Base-by-base conservation (phyloP, 1,140 invertebrate species). In the Parapsyche elsis region DNA sequence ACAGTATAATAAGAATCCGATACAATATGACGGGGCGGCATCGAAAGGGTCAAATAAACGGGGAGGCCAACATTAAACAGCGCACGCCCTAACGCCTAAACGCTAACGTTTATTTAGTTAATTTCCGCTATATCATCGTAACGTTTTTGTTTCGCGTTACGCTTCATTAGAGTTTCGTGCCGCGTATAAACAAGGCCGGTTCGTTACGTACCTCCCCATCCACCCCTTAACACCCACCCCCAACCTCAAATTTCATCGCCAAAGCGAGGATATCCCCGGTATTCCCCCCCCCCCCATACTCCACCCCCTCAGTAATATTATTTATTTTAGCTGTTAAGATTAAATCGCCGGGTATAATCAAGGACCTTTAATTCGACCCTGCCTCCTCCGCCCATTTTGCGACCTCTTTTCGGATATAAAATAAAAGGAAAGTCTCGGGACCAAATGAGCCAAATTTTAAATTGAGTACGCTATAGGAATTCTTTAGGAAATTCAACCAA, bases 81-180 rank as follows among this genome's bases (percentile, higher is more conserved):
- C 49, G 16, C 49, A 53, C 49, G 49, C 49, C 12, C 10, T 16
- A 16, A 53, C 49, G 49, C 10, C 49, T 14, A 53, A 81, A 75
- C 76, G 74, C 71, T 80, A 82, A 82, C 78, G 79, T 82, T 82
- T 80, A 82, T 80, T 82, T 74, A 82, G 81, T 76, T 82, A 82
- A 82, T 82, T 82, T 82, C 79, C 79, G 81, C 81, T 80, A 75
- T 80, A 80, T 82, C 81, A 82, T 82, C 81, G 79, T 80, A 80
- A 78, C 71, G 81, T 80, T 82, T 82, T 80, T 82, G 81, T 82
- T 80, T 80, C 76, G 21, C 79, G 70, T 75, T 76, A 75, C 79
- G 79, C 81, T 82, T 82, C 81, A 82, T 82, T 80, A 82, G 73
- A 67, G 59, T 61, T 23, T 23, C 61, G 30, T 24, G 16, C 44